Evolutionary conservation across 1,140 invertebrate species (phyloP), one percentile per base, ranked within the genome.

Genomic region (Lordiphosa clarofinis): DNA sequence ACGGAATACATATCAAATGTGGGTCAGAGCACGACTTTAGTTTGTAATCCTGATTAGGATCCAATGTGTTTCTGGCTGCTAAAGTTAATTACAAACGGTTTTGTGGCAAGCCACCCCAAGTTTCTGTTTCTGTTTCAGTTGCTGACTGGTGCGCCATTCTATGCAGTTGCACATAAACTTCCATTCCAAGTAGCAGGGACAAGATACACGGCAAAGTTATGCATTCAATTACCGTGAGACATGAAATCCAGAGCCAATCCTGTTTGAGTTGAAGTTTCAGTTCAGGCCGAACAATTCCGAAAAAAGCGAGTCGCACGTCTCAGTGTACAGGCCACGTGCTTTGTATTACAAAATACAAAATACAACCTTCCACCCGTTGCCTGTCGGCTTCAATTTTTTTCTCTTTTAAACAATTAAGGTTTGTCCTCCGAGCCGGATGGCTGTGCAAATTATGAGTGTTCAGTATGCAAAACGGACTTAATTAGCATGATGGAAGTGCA

Each of bases 381-480:
- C 42, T 24, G 24, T 11, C 24, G 11, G n/a, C n/a, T 31, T n/a
- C 24, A 13, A 8, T 28, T 43, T 43, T 43, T n/a, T 43, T n/a
- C n/a, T 2, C 11, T 44, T 44, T n/a, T 46, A 8, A 46, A 46
- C 43, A 46, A 46, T 46, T 46, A 46, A 21, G 43, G 11, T 46
- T 46, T 46, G 21, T 46, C 24, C 12, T 31, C 31, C 31, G 21
- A 12, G 24, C 24, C 43, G 43, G 43, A 46, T 46, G 43, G 43
- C 43, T 46, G 11, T 13, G 43, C 24, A 46, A 46, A 46, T 46
- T 46, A 46, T 28, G 43, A 46, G 43, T 46, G 43, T 46, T 46
- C 43, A 46, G 24, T 46, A 46, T 46, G 43, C 43, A 46, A 46
- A 46, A 46, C 43, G 43, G 43, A 31, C 43, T 46, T 46, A 46